phyloP scores from a whole-genome alignment of 2,113 vertebrate species.

The Actinemys pallida region DNA sequence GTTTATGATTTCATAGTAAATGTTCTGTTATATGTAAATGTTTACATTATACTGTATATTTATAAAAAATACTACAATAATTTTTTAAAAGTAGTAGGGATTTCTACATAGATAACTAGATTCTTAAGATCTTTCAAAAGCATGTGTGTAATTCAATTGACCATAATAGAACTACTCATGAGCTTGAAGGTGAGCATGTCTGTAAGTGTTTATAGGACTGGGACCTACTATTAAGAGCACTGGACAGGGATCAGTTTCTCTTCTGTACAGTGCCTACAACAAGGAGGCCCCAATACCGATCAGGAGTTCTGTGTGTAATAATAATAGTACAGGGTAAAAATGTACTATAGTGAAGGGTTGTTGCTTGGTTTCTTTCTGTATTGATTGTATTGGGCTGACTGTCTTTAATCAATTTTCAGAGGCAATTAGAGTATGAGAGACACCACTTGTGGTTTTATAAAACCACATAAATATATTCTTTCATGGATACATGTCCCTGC shows the following conservation, averaged over 20 bases:
- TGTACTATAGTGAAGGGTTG: not conserved
- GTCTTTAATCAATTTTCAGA: constrained; percentile 15
- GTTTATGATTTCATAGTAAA: accelerated
- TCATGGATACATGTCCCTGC: not conserved
- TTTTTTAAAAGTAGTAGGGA: not conserved
- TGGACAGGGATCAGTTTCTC: not conserved
- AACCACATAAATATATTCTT: constrained; percentile 26
- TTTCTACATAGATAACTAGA: not conserved
- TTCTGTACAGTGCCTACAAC: not conserved
- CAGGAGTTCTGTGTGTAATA: not conserved
- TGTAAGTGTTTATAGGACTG: not conserved
- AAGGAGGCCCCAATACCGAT: not conserved
- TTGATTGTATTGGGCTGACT: not conserved
- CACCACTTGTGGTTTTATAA: constrained; percentile 3
- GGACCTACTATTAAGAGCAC: not conserved
- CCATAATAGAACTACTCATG: not conserved
- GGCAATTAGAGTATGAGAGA: not conserved
- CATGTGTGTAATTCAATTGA: not conserved
- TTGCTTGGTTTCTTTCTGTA: not conserved
- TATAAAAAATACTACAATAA: not conserved
- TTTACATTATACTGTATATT: not conserved
- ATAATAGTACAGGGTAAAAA: not conserved
- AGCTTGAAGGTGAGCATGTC: not conserved
- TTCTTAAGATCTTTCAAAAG: not conserved
- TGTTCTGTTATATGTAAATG: accelerated